Evolutionary conservation across 2,113 vertebrate species (phyloP), one percentile per base, ranked within the genome.

Genomic region (Prunella himalayana): DNA sequence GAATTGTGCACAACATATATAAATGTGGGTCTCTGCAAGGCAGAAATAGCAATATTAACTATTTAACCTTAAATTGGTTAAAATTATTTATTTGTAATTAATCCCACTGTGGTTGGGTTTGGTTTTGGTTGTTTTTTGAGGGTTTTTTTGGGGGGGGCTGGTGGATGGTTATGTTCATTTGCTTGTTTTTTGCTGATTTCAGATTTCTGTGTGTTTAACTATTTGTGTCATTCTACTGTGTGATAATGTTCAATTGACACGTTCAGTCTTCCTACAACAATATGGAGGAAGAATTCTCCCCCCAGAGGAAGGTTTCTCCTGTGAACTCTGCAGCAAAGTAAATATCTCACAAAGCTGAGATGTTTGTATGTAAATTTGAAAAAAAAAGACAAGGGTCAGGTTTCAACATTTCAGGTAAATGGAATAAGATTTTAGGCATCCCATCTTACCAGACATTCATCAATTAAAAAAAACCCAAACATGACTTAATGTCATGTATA

Each of bases 91-190:
- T 60, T 69, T 84, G 2, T 9, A 65, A 61, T 60, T 85, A 66
- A 31, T 9, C 3, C 33, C 5, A 25, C 6, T 0, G 2, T 3
- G 22, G 17, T 7, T 63, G 3, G 4, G 2, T 42, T 71, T 44
- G 17, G 10, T 35, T 71, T 53, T 33, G 7, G 3, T 35, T n/a
- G 18, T 6, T n/a, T 33, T 39, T 11, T 2, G 12, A 21, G 15
- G 0, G 3, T 28, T 13, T 44, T 9, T 31, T 33, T 25, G 12
- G 7, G 10, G 6, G 27, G 23, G 15, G 23, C 3, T 59, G 23
- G 15, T 41, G 15, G 9, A 10, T 35, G 31, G 10, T 35, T n/a
- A 30, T 24, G 13, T 35, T 44, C 1, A 2, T 35, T 71, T 53
- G 21, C 7, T 21, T 13, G 13, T 2, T n/a, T 73, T 72, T 81